phyloP scores from a whole-genome alignment of 2,888 invertebrate species.

The Catonia carolina region DNA sequence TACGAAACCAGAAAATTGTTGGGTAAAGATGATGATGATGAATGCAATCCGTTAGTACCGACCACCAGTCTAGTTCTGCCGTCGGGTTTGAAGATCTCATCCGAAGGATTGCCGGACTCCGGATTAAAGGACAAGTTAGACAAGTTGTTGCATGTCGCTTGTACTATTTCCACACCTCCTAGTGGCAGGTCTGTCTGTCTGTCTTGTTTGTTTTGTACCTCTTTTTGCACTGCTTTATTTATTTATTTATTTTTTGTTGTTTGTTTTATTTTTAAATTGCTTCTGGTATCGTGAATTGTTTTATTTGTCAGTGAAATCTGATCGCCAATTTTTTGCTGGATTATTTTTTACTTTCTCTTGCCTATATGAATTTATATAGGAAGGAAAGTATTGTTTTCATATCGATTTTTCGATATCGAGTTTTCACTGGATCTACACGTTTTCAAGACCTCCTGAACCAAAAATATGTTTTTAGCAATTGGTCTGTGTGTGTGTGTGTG shows the following conservation, averaged over 20 bases:
- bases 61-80: constrained; percentile 29
- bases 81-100: constrained; percentile 35
- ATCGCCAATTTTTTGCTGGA: no score
- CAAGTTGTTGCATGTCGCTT: constrained; percentile 39
- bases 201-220: constrained; percentile 8
- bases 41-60: constrained; percentile 26
- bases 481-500: no score
- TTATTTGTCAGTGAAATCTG: no score
- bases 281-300: no score
- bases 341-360: no score
- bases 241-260: neutral
- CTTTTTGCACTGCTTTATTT: neutral
- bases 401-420: no score
- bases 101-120: constrained; percentile 41
- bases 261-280: no score
- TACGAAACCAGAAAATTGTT: neutral
- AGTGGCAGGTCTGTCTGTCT: constrained; percentile 34
- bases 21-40: constrained; percentile 15
- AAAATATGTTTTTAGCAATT: no score
- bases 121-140: constrained; percentile 41
- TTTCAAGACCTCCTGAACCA: no score
- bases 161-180: constrained; percentile 29
- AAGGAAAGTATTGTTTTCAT: no score
- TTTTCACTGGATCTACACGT: no score
- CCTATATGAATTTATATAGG: no score